Evolutionary conservation across 1,140 invertebrate species (phyloP).

Genomic region (Drosophila willistoni): DNA sequence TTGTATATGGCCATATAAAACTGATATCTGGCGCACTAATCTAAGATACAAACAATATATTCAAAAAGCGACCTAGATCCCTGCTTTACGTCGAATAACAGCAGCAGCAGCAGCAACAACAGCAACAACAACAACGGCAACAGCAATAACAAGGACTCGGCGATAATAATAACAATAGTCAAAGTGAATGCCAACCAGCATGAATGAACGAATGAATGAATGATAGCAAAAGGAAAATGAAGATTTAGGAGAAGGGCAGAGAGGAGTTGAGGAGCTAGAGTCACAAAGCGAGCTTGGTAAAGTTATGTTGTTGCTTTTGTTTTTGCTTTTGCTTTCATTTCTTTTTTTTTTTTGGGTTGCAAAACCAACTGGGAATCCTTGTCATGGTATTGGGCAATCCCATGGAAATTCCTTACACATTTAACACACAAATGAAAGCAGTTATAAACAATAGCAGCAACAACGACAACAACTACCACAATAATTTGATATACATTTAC

Average conservation of each 20-base stretch:
- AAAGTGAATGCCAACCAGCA: slow-evolving; percentile 61
- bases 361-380: not conserved
- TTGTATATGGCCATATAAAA: slow-evolving; percentile 68
- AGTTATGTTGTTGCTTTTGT: slow-evolving; percentile 4
- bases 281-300: slow-evolving; percentile 3
- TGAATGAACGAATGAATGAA: slow-evolving; percentile 20
- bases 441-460: slow-evolving; percentile 3
- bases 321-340: not conserved
- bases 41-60: slow-evolving; percentile 80
- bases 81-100: slow-evolving; percentile 51
- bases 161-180: slow-evolving; percentile 75
- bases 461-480: not conserved
- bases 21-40: slow-evolving; percentile 73
- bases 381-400: slow-evolving; percentile 3
- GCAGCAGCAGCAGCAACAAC: slow-evolving; percentile 13
- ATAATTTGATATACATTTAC: too few species aligned
- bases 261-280: not conserved
- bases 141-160: slow-evolving; percentile 24
- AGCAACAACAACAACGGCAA: slow-evolving; percentile 38
- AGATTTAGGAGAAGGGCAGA: not conserved
- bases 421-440: slow-evolving; percentile 7
- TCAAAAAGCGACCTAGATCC: slow-evolving; percentile 80
- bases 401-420: not conserved
- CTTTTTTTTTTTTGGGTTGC: not conserved
- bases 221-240: slow-evolving; percentile 4